These are phyloP conservation scores for Lottia gigantea DNA, from an alignment of 2,888 invertebrate genomes.

Conservation along the genomic window DNA sequence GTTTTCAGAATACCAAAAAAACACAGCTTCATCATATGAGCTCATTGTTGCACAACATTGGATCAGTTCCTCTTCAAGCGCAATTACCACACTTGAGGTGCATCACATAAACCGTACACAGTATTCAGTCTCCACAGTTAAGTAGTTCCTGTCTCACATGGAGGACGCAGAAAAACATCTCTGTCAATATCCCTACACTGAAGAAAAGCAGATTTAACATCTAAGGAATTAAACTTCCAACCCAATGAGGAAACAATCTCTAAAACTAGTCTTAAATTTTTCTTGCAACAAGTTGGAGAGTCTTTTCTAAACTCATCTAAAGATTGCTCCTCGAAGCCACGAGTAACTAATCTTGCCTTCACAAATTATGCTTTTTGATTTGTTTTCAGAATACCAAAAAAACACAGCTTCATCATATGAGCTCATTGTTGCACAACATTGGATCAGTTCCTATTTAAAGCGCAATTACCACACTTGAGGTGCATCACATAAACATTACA, in stretches of 20 bases:
- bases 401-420: slow-evolving; percentile 15
- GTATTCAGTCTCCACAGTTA: slow-evolving; percentile 13
- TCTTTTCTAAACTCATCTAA: neutral
- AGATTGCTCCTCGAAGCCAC: neutral
- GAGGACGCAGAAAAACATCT: slow-evolving; percentile 10
- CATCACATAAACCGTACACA: slow-evolving; percentile 23
- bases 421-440: slow-evolving; percentile 7
- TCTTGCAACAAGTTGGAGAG: neutral
- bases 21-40: slow-evolving; percentile 13
- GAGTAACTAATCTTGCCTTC: neutral
- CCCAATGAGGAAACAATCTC: neutral
- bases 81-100: slow-evolving; percentile 17
- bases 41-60: slow-evolving; percentile 9
- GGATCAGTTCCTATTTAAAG: slow-evolving; percentile 8
- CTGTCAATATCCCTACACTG: slow-evolving; percentile 12
- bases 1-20: slow-evolving; percentile 10
- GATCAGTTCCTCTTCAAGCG: slow-evolving; percentile 6
- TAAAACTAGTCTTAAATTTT: neutral
- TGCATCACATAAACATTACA: slow-evolving; percentile 23
- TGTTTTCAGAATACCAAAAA: slow-evolving; percentile 7
- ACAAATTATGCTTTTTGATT: slow-evolving; percentile 13
- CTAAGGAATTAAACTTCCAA: neutral
- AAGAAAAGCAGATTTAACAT: slow-evolving; percentile 11
- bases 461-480: slow-evolving; percentile 15
- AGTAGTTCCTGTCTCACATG: neutral